These are phyloP conservation scores for Austrofundulus limnaeus DNA, from an alignment of 2,113 vertebrate genomes.

Conservation along the genomic window DNA sequence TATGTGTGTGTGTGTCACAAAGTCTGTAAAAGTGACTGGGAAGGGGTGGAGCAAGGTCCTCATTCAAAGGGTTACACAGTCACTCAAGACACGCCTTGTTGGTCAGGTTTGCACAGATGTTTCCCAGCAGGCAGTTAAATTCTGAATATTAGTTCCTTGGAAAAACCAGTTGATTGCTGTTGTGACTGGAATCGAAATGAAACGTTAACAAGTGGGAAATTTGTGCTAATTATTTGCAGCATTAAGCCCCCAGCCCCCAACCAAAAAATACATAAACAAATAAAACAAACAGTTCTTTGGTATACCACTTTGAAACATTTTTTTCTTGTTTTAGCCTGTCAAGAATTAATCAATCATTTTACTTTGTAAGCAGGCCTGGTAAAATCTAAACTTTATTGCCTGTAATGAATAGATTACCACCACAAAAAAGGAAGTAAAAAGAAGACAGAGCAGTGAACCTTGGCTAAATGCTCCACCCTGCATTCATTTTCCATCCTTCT, in stretches of 20 bases:
- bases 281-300: no score
- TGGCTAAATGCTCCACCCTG: constrained; percentile 16
- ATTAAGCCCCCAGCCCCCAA: no score
- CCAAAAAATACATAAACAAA: no score
- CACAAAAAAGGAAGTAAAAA: constrained; percentile 28
- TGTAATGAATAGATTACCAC: background rate
- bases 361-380: no score
- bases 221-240: no score
- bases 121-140: background rate
- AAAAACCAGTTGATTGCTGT: background rate
- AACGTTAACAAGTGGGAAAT: background rate
- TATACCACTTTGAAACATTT: no score
- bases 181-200: background rate
- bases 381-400: background rate
- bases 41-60: constrained; percentile 7
- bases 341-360: no score
- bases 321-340: no score
- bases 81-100: no score
- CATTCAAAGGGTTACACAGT: constrained; percentile 2
- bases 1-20: constrained; percentile 6
- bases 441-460: constrained; percentile 24
- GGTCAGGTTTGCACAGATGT: background rate
- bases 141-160: background rate
- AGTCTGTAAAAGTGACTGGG: background rate
- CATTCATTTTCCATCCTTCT: background rate